Conservation (phyloP, 2,888 invertebrate genomes). For the Aphelenchoides bicaudatus region DNA sequence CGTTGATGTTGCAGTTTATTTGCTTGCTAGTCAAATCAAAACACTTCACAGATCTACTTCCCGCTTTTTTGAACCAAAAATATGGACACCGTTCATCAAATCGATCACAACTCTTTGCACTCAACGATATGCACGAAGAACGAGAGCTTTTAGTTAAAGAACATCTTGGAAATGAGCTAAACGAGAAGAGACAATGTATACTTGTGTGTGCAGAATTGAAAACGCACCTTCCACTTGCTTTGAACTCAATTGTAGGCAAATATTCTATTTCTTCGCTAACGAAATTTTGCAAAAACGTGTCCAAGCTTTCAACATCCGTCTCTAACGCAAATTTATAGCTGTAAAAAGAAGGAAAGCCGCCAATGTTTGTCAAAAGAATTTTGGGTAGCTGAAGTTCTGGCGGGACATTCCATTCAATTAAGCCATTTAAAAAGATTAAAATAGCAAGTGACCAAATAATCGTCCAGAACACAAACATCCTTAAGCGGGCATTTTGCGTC, state of each 20-base stretch:
- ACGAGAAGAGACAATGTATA: too few relatives aligned
- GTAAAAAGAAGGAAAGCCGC: constrained; percentile 12
- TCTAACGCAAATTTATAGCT: constrained; percentile 9
- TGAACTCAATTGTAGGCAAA: too few relatives aligned
- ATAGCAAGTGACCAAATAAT: constrained; percentile 13
- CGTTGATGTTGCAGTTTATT: background rate
- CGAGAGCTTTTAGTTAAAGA: background rate
- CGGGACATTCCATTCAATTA: constrained; percentile 9
- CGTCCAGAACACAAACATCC: constrained; percentile 17
- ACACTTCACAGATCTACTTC: background rate
- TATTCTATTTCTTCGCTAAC: too few relatives aligned
- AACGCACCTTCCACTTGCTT: too few relatives aligned
- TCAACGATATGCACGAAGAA: background rate
- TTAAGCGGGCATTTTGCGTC: background rate
- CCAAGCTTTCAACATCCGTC: background rate
- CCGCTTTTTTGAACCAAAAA: background rate
- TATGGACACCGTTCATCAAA: constrained; percentile 1
- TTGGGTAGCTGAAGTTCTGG: constrained; percentile 10
- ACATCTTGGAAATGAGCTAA: background rate
- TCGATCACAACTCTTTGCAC: background rate
- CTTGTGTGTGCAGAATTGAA: too few relatives aligned
- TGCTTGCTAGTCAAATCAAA: background rate
- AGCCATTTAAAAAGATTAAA: background rate
- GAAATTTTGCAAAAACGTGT: background rate
- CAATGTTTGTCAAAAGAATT: background rate